A percentile compares a stretch with the other conserved stretches of the same genome.
Evolutionary conservation across 2,113 vertebrate species (phyloP).

Genomic region (Opisthocomus hoazin): DNA sequence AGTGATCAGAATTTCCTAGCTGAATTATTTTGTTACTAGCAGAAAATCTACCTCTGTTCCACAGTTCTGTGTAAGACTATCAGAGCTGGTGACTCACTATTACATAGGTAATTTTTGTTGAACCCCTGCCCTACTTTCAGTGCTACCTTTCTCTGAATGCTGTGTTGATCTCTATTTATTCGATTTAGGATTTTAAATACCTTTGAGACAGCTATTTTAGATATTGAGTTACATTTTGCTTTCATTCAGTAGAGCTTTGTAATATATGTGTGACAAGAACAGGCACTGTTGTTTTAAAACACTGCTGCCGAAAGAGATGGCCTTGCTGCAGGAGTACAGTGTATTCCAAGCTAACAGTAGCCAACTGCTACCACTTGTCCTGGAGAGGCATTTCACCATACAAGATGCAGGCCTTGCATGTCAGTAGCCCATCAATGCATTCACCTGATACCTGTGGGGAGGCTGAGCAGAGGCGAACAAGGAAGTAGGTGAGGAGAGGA

Average conservation of each 20-base stretch:
- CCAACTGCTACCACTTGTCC: background rate
- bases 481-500: rapidly evolving
- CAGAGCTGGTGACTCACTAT: background rate
- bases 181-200: background rate
- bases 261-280: background rate
- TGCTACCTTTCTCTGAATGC: background rate
- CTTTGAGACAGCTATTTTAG: background rate
- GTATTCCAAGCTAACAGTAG: background rate
- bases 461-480: background rate
- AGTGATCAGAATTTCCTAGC: background rate
- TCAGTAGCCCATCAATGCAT: background rate
- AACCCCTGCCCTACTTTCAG: background rate
- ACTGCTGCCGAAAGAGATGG: background rate
- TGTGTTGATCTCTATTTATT: background rate
- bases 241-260: background rate
- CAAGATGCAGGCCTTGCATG: rapidly evolving
- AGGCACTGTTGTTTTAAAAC: background rate
- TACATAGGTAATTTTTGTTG: background rate
- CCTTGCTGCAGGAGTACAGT: background rate
- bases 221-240: background rate
- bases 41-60: background rate
- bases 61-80: background rate
- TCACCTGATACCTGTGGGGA: rapidly evolving
- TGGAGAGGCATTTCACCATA: background rate
- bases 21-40: background rate